Base-by-base conservation (phyloP, 2,888 invertebrate species). In the Leptinotarsa peninsularis region DNA sequence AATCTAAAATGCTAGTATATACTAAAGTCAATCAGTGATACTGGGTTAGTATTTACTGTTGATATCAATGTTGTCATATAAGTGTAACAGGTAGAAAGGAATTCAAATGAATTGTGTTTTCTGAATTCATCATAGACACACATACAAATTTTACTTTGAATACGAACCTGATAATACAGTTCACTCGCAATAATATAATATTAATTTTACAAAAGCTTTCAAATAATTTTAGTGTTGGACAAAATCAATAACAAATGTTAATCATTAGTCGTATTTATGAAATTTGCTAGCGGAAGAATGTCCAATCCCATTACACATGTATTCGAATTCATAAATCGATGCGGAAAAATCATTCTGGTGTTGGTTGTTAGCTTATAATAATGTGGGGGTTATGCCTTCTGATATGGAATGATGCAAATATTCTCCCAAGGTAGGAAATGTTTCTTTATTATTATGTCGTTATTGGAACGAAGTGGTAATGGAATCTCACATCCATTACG, bases 231-330 rank as follows among this genome's bases (percentile, higher is more conserved):
- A 27, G 58, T 58, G 58, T 58, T 23, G 15, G 21, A 58, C 17
- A 58, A 58, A 54, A 58, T 58, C 58, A 14, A 58, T 58, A 58
- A 58, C 58, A 58, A 58, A 58, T 58, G 23, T 58, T 58, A 58
- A 58, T 58, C 58, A 58, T 58, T 58, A 58, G 58, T 58, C 27
- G 23, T 58, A 58, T 58, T 58, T 27, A 58, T 58, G 58, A 23
- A 58, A 58, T 58, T 23, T 2, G 58, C 15, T 23, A 21, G 23
- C 27, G 58, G 15, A 58, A 58, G 17, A 58, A 13, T 58, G 58
- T 7, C 14, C 58, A 58, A 58, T 58, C 3, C 21, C 58, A 58
- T 58, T 14, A 23, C 58, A 14, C 10, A 23, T 15, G 23, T 14
- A 58, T 23, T 58, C 23, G 23, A 23, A 58, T 58, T 58, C 23